These are phyloP conservation scores for Tylochromis polylepis DNA, from an alignment of 2,113 vertebrate genomes.

Conservation along the genomic window DNA sequence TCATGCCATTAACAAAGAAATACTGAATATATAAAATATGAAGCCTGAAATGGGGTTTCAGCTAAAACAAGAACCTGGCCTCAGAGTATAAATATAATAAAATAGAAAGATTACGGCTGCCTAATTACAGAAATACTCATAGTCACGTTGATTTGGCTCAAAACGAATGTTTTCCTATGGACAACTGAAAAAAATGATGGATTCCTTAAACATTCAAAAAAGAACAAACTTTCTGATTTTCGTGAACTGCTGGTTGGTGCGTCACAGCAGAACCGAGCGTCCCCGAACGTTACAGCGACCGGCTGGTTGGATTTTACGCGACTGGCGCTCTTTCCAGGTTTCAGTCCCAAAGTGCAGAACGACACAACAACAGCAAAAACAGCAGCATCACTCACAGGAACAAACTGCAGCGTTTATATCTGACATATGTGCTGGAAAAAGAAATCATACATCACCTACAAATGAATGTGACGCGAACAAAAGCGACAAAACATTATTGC, in stretches of 20 bases:
- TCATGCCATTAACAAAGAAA: fast-evolving
- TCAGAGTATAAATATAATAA: background rate
- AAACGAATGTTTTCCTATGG: too few relatives aligned
- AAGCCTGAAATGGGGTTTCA: background rate
- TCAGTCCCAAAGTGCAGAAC: too few relatives aligned
- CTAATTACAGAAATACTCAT: background rate
- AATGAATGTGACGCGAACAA: background rate
- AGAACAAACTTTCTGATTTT: background rate
- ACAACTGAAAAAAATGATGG: background rate
- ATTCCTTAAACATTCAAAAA: background rate
- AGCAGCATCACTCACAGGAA: background rate
- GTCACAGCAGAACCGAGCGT: background rate
- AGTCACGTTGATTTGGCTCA: too few relatives aligned
- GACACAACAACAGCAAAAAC: background rate
- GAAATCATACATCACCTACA: background rate
- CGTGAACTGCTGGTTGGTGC: background rate
- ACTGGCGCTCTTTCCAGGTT: background rate
- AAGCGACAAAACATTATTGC: background rate
- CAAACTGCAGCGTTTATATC: background rate
- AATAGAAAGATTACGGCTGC: background rate
- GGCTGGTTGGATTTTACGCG: background rate
- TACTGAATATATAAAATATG: background rate
- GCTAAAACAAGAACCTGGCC: background rate
- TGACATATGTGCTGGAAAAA: background rate
- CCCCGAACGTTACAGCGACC: background rate